Percentiles rank a stretch among this genome's conserved stretches.
These are phyloP conservation scores for Ctenoplectra terminalis DNA, from an alignment of 1,140 invertebrate species.

Conservation along the genomic window DNA sequence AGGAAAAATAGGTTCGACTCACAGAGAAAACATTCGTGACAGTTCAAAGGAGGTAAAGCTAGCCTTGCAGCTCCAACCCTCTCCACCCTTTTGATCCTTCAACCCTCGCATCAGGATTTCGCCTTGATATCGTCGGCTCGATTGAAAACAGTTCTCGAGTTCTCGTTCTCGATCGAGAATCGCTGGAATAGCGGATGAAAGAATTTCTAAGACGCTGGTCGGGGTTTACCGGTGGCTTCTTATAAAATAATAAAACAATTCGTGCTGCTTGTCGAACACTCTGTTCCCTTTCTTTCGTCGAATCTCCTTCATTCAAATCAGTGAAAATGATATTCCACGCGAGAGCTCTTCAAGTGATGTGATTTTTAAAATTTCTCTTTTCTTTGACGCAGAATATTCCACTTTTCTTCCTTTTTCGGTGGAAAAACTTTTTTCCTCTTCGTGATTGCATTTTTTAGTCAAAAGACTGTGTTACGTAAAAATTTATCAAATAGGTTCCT, in stretches of 20 bases:
- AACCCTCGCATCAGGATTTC: conserved; percentile 17
- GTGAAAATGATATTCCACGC: too few species aligned
- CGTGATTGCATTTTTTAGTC: too few species aligned
- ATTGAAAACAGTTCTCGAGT: conserved; percentile 27
- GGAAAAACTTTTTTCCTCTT: too few species aligned
- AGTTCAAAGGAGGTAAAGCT: conserved; percentile 6
- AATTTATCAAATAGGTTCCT: too few species aligned
- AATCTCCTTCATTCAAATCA: not conserved
- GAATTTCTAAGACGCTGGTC: conserved; percentile 1
- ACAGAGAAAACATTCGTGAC: conserved; percentile 34
- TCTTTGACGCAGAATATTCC: too few species aligned
- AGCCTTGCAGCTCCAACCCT: too few species aligned
- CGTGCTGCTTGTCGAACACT: not conserved
- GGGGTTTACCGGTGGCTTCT: not conserved
- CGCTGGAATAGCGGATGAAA: not conserved
- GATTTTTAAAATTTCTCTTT: too few species aligned
- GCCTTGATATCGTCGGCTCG: not conserved
- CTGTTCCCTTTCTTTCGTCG: accelerated
- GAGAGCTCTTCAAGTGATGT: too few species aligned
- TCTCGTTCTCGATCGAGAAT: not conserved
- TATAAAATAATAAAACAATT: not conserved
- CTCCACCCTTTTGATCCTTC: conserved; percentile 12
- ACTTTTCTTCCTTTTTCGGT: too few species aligned
- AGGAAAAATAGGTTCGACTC: not conserved
- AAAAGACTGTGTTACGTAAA: too few species aligned